Evolutionary conservation across 2,797 vertebrate species (phyloP).

Genomic region (Cyclopterus lumpus): DNA sequence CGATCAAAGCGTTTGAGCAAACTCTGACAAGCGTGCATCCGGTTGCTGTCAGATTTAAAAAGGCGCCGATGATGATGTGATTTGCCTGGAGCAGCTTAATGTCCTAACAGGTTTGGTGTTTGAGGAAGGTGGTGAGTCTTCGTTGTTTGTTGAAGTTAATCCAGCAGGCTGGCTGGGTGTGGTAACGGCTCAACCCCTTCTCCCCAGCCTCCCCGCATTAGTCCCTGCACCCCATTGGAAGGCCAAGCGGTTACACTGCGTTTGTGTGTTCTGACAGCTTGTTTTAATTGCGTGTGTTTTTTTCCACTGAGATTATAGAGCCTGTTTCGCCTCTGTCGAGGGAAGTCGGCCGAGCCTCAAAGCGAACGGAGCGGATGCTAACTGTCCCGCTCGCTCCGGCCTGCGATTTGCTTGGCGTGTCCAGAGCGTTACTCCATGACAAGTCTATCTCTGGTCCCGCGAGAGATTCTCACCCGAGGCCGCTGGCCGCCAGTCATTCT

Average conservation of each 20-base stretch:
- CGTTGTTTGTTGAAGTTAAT: slow-evolving; percentile 82
- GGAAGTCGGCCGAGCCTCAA: background rate
- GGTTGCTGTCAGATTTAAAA: slow-evolving; percentile 67
- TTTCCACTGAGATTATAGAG: slow-evolving; percentile 61
- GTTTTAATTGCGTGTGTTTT: slow-evolving; percentile 62
- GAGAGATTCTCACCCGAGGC: slow-evolving; percentile 76
- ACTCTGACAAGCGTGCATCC: background rate
- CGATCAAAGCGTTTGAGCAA: background rate
- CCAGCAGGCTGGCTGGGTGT: slow-evolving; percentile 72
- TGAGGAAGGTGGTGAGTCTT: slow-evolving; percentile 78
- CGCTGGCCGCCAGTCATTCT: slow-evolving; percentile 35
- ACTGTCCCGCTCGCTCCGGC: slow-evolving; percentile 28
- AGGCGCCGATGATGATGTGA: slow-evolving; percentile 70
- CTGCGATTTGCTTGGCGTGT: slow-evolving; percentile 81
- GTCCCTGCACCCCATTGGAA: slow-evolving; percentile 43
- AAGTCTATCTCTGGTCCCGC: slow-evolving; percentile 46
- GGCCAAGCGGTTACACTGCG: background rate
- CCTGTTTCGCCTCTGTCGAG: background rate
- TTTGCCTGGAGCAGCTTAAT: slow-evolving; percentile 79
- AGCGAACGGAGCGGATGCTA: background rate
- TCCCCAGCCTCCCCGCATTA: slow-evolving; percentile 51
- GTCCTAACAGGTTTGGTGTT: slow-evolving; percentile 79
- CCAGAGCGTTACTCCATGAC: slow-evolving; percentile 57
- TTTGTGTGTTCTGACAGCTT: slow-evolving; percentile 36
- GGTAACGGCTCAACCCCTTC: slow-evolving; percentile 74